Conservation (phyloP, 2,797 vertebrate species). For the Phoebastria nigripes region DNA sequence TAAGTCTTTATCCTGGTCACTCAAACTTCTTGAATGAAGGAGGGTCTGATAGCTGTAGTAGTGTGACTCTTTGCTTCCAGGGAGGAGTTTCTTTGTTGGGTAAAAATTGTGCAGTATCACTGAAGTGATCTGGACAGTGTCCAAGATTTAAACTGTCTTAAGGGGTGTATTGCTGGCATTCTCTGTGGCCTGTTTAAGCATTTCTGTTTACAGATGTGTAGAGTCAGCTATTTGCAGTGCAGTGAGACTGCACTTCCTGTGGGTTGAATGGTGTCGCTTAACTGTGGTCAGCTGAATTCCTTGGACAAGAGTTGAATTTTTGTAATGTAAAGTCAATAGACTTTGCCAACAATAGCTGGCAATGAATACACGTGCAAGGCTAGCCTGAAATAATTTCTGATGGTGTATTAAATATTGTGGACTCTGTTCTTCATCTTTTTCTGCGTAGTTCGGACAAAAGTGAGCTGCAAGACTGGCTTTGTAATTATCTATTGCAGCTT, state of each 20-base stretch:
- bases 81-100: background rate
- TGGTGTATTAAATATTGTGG: background rate
- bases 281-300: conserved; percentile 52
- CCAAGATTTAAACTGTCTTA: conserved; percentile 6
- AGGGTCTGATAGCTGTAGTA: background rate
- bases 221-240: conserved; percentile 41
- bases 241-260: conserved; percentile 19
- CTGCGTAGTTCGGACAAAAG: background rate
- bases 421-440: background rate
- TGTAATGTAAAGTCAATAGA: background rate
- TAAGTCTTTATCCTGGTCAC: background rate
- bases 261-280: conserved; percentile 22
- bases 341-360: conserved; percentile 12
- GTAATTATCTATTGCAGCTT: background rate
- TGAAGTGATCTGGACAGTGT: conserved; percentile 12
- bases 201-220: conserved; percentile 43
- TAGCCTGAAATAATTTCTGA: background rate
- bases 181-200: conserved; percentile 18
- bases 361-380: background rate
- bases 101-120: background rate
- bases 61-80: background rate
- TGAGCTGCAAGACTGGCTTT: background rate
- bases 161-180: conserved; percentile 17
- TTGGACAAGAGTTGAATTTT: conserved; percentile 22
- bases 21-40: background rate